Percentiles rank a stretch among this genome's conserved stretches.
Conservation (phyloP, 2,113 vertebrate genomes). For the Bos javanicus region DNA sequence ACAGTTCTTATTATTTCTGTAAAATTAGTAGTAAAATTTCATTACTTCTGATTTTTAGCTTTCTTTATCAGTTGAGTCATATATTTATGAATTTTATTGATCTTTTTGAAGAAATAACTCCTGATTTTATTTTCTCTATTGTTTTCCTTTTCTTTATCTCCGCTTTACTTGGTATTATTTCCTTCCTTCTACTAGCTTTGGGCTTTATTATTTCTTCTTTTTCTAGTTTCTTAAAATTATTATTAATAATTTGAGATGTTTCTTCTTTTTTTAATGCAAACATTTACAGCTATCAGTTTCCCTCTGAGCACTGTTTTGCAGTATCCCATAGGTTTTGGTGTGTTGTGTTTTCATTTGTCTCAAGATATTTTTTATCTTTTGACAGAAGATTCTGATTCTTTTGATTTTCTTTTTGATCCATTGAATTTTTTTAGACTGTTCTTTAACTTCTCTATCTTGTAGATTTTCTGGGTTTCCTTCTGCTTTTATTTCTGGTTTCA, state of each 20-base stretch:
- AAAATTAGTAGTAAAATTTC: background rate
- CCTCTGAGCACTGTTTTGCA: background rate
- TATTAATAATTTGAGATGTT: background rate
- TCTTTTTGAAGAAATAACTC: background rate
- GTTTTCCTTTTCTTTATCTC: background rate
- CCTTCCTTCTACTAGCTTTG: background rate
- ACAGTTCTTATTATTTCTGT: background rate
- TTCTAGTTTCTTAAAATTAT: background rate
- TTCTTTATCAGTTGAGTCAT: background rate
- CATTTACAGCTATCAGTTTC: background rate
- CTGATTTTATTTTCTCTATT: background rate
- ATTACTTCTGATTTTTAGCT: background rate
- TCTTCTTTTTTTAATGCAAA: background rate
- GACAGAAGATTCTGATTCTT: background rate
- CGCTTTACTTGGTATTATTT: background rate
- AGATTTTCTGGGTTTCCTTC: background rate
- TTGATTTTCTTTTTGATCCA: background rate
- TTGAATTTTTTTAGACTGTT: background rate
- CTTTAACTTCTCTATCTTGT: background rate
- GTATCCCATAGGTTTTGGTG: background rate
- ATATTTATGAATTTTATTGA: background rate
- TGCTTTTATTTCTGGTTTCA: background rate
- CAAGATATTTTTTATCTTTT: background rate
- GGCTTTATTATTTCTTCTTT: background rate
- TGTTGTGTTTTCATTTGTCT: background rate